Base-by-base conservation (phyloP, 1,140 invertebrate species). In the Macrotrachela quadricornifera region DNA sequence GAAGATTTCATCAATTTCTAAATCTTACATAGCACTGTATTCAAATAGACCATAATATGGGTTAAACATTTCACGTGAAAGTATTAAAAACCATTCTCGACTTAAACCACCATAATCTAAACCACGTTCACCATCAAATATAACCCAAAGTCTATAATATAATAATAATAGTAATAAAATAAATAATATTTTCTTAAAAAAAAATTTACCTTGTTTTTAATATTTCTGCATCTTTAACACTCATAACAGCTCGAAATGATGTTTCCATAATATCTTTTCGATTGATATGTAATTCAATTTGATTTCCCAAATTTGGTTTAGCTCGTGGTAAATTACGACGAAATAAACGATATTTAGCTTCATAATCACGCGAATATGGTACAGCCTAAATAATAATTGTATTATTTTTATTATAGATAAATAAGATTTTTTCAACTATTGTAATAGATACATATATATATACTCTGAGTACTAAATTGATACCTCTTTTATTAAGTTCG, bases 11-110 rank as follows among this genome's bases (percentile, higher is more conserved):
- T 30, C 2, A 30, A 30, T 30, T 30, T 30, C 10, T 36, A 12
- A 13, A 15, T 10, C 8, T 46, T 38, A 81, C 85, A 90, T 91
- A 14, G 91, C 90, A 13, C 88, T 94, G 75, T 96, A 96, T 72
- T 97, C 90, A 75, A 97, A 97, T 15, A 97, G 75, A 0, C 90
- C 90, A 71, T 97, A 97, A 65, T 96, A 96, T 1, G 91, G 91
- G 74, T 96, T 96, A 69, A 96, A 96, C 87, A 96, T 95, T 76
- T 97, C 90, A 71, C 92, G 92, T 0, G 88, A 95, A 30, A 99
- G 71, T 36, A 96, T 75, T 74, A 92, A 96, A 74, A 96, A 97
- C 86, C 88, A 96, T 75, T 97, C 91, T 42, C 69, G 60, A 8
- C 65, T 57, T 46, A 96, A 76, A 51, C 92, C 92, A 56, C 92